A percentile compares a stretch with the other conserved stretches of the same genome.
These are phyloP conservation scores for Drosophila malerkotliana DNA, from an alignment of 1,140 invertebrate genomes.

Conservation along the genomic window DNA sequence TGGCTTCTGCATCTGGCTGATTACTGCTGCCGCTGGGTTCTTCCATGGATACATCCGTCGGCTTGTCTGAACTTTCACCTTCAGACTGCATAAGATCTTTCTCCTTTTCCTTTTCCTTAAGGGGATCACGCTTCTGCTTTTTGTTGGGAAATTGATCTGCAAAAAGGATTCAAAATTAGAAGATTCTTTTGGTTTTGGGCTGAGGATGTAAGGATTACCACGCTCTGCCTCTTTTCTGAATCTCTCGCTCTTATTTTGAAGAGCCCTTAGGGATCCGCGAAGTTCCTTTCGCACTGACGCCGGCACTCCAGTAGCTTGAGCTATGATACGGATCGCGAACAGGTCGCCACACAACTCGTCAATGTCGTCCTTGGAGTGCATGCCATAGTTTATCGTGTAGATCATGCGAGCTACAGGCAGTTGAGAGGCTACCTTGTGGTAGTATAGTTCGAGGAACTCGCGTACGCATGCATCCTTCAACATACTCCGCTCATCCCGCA, in stretches of 20 bases:
- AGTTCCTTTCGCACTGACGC: constrained; percentile 77
- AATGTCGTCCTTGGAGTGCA: constrained; percentile 82
- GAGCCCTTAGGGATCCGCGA: constrained; percentile 72
- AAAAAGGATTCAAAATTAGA: background rate
- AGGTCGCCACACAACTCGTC: constrained; percentile 83
- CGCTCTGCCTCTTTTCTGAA: constrained; percentile 69
- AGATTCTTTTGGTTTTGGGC: background rate
- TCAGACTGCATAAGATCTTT: constrained; percentile 31
- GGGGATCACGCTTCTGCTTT: constrained; percentile 63
- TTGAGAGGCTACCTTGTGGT: constrained; percentile 74
- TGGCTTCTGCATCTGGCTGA: constrained; percentile 9
- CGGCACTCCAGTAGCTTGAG: constrained; percentile 78
- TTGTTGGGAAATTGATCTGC: constrained; percentile 70
- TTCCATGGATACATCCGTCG: constrained; percentile 51
- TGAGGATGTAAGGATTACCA: constrained; percentile 39
- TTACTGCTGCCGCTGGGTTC: constrained; percentile 5
- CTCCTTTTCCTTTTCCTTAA: constrained; percentile 55
- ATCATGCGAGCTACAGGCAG: constrained; percentile 79
- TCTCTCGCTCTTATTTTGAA: constrained; percentile 72
- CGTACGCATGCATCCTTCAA: constrained; percentile 77
- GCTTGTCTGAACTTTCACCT: constrained; percentile 30
- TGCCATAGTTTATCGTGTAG: constrained; percentile 80
- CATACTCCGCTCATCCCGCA: constrained; percentile 75
- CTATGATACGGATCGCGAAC: constrained; percentile 81
- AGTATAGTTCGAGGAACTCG: constrained; percentile 82